These are phyloP conservation scores for Sebastolobus alascanus DNA, from an alignment of 2,797 vertebrate genomes.

Conservation along the genomic window DNA sequence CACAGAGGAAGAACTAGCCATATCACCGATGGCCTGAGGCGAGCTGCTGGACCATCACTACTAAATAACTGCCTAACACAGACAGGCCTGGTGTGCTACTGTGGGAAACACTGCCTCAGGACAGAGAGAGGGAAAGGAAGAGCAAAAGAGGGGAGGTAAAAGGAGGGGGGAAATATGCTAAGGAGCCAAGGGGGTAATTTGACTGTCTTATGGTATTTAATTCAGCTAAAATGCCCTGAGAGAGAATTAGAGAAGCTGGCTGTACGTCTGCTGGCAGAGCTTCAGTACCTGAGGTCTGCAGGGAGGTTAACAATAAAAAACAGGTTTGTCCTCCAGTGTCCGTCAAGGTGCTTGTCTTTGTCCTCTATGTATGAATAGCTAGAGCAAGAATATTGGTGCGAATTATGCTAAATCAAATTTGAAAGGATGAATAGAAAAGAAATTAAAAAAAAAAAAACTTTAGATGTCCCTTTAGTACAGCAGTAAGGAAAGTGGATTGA, in stretches of 20 bases:
- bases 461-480: neutral
- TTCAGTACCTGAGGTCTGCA: constrained; percentile 55
- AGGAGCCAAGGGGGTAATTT: constrained; percentile 61
- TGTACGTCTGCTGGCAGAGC: constrained; percentile 62
- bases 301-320: constrained; percentile 55
- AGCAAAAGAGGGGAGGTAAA: constrained; percentile 17
- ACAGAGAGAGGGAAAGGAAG: constrained; percentile 33
- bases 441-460: neutral
- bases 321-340: constrained; percentile 49
- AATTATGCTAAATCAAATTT: constrained; percentile 25
- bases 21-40: constrained; percentile 37
- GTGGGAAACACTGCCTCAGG: constrained; percentile 41
- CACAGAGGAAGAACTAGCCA: constrained; percentile 36
- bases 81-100: constrained; percentile 16
- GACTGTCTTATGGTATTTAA: constrained; percentile 69
- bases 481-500: constrained; percentile 19
- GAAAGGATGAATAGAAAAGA: constrained; percentile 19
- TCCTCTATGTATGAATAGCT: constrained; percentile 22
- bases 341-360: constrained; percentile 42
- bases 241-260: constrained; percentile 60
- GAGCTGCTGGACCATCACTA: constrained; percentile 46
- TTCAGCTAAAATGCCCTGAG: constrained; percentile 67
- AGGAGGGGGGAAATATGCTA: constrained; percentile 52
- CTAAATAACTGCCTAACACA: constrained; percentile 55
- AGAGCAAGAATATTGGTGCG: constrained; percentile 3